These are phyloP conservation scores for Heliconius hortense DNA, from an alignment of 2,888 invertebrate species.

Conservation along the genomic window DNA sequence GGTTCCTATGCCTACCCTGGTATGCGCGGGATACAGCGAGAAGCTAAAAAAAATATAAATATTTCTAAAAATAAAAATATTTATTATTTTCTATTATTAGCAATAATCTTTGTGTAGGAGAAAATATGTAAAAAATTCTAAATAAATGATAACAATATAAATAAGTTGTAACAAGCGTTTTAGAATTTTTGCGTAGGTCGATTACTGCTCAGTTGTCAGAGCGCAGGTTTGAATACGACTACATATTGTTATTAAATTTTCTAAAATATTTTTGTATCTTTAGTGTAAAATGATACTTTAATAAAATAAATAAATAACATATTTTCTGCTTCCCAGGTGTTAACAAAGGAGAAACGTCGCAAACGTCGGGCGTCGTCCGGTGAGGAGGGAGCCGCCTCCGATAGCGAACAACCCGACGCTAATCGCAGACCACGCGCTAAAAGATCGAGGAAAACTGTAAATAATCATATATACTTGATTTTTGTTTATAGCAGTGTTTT, in stretches of 20 bases:
- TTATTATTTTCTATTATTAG: too few species aligned
- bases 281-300: neutral
- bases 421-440: slow-evolving; percentile 58
- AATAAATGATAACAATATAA: too few species aligned
- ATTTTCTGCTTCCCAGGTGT: slow-evolving; percentile 56
- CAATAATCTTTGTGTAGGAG: too few species aligned
- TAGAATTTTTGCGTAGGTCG: too few species aligned
- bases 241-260: neutral
- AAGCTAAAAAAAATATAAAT: too few species aligned
- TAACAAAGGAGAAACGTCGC: slow-evolving; percentile 89
- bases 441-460: slow-evolving; percentile 70
- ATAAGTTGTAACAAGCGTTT: too few species aligned
- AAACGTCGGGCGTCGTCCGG: slow-evolving; percentile 83
- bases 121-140: too few species aligned
- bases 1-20: too few species aligned
- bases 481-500: too few species aligned
- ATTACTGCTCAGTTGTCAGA: neutral
- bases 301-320: neutral
- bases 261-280: neutral
- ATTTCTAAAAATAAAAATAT: too few species aligned
- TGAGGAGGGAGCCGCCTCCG: slow-evolving; percentile 70
- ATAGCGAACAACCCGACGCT: slow-evolving; percentile 50
- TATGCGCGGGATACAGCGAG: too few species aligned
- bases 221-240: too few species aligned
- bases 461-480: neutral